Percentiles rank a stretch among this genome's conserved stretches.
phyloP scores from a whole-genome alignment of 2,888 invertebrate genomes.

The Leptopterna dolabrata region DNA sequence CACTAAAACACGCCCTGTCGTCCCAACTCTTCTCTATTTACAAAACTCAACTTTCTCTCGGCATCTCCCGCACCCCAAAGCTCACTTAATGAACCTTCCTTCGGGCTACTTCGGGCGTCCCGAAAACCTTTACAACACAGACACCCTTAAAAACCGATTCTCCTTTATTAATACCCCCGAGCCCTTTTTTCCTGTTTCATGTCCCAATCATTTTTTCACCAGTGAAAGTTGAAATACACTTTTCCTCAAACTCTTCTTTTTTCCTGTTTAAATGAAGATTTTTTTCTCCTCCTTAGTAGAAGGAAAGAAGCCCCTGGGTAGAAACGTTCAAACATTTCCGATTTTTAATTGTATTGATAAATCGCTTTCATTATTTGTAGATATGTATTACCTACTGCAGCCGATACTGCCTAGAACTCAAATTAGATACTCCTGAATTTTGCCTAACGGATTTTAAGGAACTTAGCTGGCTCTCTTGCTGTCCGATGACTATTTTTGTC shows the following conservation, averaged over 20 bases:
- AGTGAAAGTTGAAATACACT: slow-evolving; percentile 31
- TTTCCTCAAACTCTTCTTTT: background rate
- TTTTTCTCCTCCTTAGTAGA: background rate
- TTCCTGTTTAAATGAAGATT: background rate
- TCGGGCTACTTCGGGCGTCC: slow-evolving; percentile 41
- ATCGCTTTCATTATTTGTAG: too few relatives aligned
- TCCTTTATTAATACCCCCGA: slow-evolving; percentile 42
- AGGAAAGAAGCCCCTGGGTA: background rate
- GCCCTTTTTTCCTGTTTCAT: slow-evolving; percentile 32
- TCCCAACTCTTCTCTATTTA: slow-evolving; percentile 54
- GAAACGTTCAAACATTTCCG: background rate
- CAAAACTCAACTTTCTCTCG: slow-evolving; percentile 53
- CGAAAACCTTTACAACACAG: slow-evolving; percentile 41
- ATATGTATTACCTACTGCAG: too few relatives aligned
- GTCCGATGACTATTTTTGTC: too few relatives aligned
- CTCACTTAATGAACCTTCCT: slow-evolving; percentile 46
- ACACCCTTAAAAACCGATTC: slow-evolving; percentile 50
- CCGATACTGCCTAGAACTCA: too few relatives aligned
- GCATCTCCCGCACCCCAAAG: background rate
- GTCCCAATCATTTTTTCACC: slow-evolving; percentile 2
- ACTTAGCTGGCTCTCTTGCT: too few relatives aligned
- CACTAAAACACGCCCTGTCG: slow-evolving; percentile 61
- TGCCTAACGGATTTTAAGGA: too few relatives aligned
- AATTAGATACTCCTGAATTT: too few relatives aligned
- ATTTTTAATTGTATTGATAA: too few relatives aligned